These are phyloP conservation scores for Nebria brevicollis DNA, from an alignment of 2,888 invertebrate genomes.

Conservation along the genomic window DNA sequence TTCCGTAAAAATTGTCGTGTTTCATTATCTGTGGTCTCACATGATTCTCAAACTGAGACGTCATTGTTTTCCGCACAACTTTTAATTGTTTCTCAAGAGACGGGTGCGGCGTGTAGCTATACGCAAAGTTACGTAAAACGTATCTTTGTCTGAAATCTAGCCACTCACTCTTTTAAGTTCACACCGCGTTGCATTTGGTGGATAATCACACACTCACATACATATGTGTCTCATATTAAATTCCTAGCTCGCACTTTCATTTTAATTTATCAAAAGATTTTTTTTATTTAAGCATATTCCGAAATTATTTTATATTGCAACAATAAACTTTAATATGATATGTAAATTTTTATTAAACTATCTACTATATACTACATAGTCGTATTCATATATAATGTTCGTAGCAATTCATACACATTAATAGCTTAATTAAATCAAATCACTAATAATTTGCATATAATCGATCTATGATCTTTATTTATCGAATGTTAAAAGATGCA, in stretches of 20 bases:
- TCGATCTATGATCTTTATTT: too few species aligned
- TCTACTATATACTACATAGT: too few species aligned
- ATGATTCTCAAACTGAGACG: constrained; percentile 40
- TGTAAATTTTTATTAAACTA: too few species aligned
- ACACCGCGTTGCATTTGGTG: background rate
- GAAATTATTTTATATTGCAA: too few species aligned
- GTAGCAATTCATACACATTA: too few species aligned
- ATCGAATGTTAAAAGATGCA: too few species aligned
- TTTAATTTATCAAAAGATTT: background rate
- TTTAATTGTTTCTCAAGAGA: constrained; percentile 43
- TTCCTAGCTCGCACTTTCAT: background rate
- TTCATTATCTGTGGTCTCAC: constrained; percentile 27
- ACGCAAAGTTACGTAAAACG: background rate
- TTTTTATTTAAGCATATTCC: too few species aligned
- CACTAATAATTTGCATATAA: too few species aligned
- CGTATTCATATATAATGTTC: too few species aligned
- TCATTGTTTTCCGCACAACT: constrained; percentile 22
- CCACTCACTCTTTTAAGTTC: constrained; percentile 8
- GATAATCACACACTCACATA: constrained; percentile 4
- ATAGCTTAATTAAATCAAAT: too few species aligned
- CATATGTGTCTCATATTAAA: background rate
- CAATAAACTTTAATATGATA: too few species aligned
- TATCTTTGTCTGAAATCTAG: constrained; percentile 12
- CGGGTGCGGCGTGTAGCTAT: background rate
- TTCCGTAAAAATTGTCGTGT: constrained; percentile 6